Evolutionary conservation across 2,888 invertebrate species (phyloP), one percentile per base, ranked within the genome.

Genomic region (Nycteola revayana): DNA sequence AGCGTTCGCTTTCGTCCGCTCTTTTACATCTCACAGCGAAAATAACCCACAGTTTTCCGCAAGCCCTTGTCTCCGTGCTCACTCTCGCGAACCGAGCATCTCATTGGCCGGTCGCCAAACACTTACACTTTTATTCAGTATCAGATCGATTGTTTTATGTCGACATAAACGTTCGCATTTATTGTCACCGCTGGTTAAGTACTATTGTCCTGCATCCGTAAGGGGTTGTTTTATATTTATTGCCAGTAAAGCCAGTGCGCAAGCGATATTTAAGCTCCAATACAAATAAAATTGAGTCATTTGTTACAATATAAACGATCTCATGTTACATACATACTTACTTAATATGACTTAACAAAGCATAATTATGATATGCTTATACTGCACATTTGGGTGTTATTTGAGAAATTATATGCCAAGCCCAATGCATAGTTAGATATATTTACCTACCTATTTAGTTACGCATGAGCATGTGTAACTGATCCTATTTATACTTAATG

Each of bases 141-240:
- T 70, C 62, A 58, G 59, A 81, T 84, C 79, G 81, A 86, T 83
- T 75, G 78, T 66, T 85, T 84, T 80, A 85, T 73, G 68, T 69
- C 64, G 56, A 57, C 67, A 69, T 83, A 79, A 85, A 82, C 65
- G 72, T 66, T 74, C 68, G 54, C 68, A 68, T 83, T 80, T 76
- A 80, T 64, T 75, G 76, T 77, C 74, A 70, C 66, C 60, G 66
- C 53, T 66, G 67, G 68, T 71, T 80, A 79, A 74, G 66, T 71
- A 64, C 63, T 63, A 59, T 60, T 58, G 71, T 75, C 66, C 70
- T 69, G 72, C 68, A 72, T 66, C 63, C 60, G 67, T 58, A 62
- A 78, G 68, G 64, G n/a, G 75, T 64, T 67, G 59, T 71, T 77
- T 73, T 60, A 64, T 67, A 68, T 77, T 79, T 75, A 85, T 61